These are phyloP conservation scores for Apogon talboti DNA, from an alignment of 2,797 vertebrate genomes.

Conservation along the genomic window DNA sequence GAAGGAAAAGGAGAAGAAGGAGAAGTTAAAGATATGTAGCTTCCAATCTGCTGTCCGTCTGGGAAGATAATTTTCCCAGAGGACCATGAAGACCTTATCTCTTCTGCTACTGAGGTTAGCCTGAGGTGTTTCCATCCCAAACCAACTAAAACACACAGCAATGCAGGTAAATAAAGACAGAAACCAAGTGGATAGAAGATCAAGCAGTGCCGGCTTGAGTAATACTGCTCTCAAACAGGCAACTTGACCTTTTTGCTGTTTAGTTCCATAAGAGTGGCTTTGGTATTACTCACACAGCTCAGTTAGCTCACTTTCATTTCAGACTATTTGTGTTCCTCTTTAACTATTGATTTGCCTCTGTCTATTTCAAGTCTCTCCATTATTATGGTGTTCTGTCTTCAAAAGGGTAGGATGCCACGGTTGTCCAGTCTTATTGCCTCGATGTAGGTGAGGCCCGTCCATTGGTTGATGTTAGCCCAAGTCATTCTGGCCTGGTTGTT, in stretches of 20 bases:
- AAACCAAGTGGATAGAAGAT: constrained; percentile 22
- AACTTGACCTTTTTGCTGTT: constrained; percentile 65
- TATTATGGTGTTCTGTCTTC: neutral
- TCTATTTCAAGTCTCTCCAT: constrained; percentile 17
- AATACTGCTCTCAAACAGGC: constrained; percentile 41
- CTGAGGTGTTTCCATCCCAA: constrained; percentile 25
- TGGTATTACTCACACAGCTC: constrained; percentile 38
- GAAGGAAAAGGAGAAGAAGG: constrained; percentile 27
- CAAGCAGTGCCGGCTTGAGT: constrained; percentile 27
- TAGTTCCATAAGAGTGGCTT: constrained; percentile 40
- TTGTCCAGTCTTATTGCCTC: too few relatives aligned
- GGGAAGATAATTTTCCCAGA: constrained; percentile 23
- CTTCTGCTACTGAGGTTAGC: neutral
- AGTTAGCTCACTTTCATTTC: constrained; percentile 15
- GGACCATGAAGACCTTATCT: constrained; percentile 9
- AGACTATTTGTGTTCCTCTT: neutral
- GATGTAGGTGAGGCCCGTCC: too few relatives aligned
- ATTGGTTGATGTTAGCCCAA: too few relatives aligned
- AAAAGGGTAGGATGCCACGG: too few relatives aligned
- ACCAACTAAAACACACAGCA: constrained; percentile 12
- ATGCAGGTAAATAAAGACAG: constrained; percentile 21
- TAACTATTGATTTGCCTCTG: constrained; percentile 23
- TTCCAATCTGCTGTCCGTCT: constrained; percentile 43
- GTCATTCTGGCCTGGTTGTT: too few relatives aligned
- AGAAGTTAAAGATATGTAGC: constrained; percentile 44